Percentiles rank a stretch among this genome's conserved stretches.
phyloP scores from a whole-genome alignment of 2,113 vertebrate species.

The Cyanoramphus novaezelandiae region DNA sequence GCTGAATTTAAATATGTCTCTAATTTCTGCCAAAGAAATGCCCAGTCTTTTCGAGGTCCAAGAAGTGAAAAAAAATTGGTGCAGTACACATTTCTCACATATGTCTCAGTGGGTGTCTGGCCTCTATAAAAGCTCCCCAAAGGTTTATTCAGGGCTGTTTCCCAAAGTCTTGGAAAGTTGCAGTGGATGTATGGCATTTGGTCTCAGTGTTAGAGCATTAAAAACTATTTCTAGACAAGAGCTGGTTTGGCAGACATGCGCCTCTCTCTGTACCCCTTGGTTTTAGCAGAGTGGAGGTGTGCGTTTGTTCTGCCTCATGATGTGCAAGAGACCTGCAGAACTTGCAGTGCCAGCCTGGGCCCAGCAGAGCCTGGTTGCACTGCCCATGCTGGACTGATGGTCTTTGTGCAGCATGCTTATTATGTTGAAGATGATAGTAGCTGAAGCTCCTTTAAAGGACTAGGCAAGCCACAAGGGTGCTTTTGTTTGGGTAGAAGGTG shows the following conservation, averaged over 20 bases:
- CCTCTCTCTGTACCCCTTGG: neutral
- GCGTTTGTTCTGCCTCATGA: accelerated
- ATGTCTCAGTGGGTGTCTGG: conserved; percentile 25
- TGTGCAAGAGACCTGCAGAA: neutral
- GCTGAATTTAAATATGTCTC: neutral
- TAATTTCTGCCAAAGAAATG: conserved; percentile 36
- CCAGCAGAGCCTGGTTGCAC: accelerated
- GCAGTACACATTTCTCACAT: conserved; percentile 9
- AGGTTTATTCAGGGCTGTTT: neutral
- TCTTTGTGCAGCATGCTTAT: neutral
- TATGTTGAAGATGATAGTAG: neutral
- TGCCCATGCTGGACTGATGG: neutral
- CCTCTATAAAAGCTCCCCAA: neutral
- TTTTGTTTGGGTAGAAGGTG: neutral
- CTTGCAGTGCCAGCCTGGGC: neutral
- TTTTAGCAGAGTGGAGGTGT: neutral
- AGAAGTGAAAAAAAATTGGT: neutral
- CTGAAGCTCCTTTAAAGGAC: neutral
- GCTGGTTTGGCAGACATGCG: neutral
- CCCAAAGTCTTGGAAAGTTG: neutral
- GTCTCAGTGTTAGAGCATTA: neutral
- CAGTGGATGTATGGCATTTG: neutral
- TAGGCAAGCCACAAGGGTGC: neutral
- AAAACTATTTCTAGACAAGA: neutral
- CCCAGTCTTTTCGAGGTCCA: neutral